These are phyloP conservation scores for Epicampocera succincta DNA, from an alignment of 2,888 invertebrate genomes.

Conservation along the genomic window DNA sequence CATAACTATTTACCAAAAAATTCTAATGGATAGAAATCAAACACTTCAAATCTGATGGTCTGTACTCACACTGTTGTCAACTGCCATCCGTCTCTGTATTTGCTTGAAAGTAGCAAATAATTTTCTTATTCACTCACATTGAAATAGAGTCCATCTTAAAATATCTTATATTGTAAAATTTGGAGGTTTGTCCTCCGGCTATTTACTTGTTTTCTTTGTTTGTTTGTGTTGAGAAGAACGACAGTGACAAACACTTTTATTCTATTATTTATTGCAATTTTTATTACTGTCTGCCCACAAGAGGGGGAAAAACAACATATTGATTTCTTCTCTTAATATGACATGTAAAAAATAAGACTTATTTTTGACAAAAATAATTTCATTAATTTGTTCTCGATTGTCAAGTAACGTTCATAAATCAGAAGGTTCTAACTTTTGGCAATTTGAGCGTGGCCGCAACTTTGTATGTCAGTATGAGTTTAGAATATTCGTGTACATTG, in stretches of 20 bases:
- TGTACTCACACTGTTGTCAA: no score
- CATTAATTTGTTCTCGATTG: slow-evolving; percentile 64
- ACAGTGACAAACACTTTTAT: slow-evolving; percentile 38
- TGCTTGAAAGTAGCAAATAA: no score
- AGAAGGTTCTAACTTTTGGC: slow-evolving; percentile 13
- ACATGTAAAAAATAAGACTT: slow-evolving; percentile 57
- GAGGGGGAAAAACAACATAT: background rate
- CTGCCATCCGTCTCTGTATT: no score
- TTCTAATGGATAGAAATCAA: no score
- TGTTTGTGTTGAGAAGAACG: background rate
- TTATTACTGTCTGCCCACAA: slow-evolving; percentile 18
- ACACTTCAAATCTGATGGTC: no score
- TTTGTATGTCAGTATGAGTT: no score
- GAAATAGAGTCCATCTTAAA: background rate
- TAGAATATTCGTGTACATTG: no score
- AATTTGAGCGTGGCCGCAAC: slow-evolving; percentile 24
- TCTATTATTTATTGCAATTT: slow-evolving; percentile 38
- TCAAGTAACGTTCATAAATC: slow-evolving; percentile 59
- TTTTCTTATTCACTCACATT: no score
- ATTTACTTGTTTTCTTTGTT: background rate
- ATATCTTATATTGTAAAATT: background rate
- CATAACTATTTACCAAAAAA: no score
- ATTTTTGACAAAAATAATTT: slow-evolving; percentile 57
- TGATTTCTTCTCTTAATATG: slow-evolving; percentile 41
- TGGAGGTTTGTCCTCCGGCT: background rate